Evolutionary conservation across 2,797 vertebrate genomes (phyloP).

Genomic region (Yasuhikotakia modesta): DNA sequence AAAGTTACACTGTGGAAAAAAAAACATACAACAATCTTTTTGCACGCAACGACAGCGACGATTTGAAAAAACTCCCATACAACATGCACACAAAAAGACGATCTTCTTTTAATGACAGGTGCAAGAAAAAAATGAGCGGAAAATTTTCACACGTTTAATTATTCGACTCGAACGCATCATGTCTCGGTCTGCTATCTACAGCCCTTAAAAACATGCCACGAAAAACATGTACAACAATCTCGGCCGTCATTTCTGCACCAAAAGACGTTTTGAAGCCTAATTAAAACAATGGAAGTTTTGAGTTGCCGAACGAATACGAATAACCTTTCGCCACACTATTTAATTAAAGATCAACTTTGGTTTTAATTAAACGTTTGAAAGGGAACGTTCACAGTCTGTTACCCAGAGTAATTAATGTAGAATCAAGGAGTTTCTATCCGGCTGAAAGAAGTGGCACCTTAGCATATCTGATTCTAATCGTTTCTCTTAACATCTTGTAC

Average conservation of each 20-base stretch:
- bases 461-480: conserved; percentile 56
- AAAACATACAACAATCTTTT: too few relatives aligned
- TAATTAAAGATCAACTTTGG: conserved; percentile 71
- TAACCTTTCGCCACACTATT: conserved; percentile 62
- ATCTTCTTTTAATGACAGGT: background rate
- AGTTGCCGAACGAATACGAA: conserved; percentile 50
- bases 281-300: conserved; percentile 64
- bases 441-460: conserved; percentile 38
- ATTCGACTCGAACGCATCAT: background rate
- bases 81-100: too few relatives aligned
- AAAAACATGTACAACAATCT: conserved; percentile 18
- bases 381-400: conserved; percentile 66
- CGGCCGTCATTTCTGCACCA: conserved; percentile 37
- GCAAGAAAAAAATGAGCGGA: background rate
- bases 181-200: background rate
- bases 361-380: conserved; percentile 66
- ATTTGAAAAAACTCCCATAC: too few relatives aligned
- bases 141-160: background rate
- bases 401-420: conserved; percentile 69
- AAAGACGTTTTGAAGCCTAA: conserved; percentile 60
- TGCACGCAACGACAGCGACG: too few relatives aligned
- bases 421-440: conserved; percentile 62
- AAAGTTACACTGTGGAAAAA: too few relatives aligned
- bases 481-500: conserved; percentile 46
- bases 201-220: background rate